Evolutionary conservation across 2,888 invertebrate genomes (phyloP).

Genomic region (Nineta flava): DNA sequence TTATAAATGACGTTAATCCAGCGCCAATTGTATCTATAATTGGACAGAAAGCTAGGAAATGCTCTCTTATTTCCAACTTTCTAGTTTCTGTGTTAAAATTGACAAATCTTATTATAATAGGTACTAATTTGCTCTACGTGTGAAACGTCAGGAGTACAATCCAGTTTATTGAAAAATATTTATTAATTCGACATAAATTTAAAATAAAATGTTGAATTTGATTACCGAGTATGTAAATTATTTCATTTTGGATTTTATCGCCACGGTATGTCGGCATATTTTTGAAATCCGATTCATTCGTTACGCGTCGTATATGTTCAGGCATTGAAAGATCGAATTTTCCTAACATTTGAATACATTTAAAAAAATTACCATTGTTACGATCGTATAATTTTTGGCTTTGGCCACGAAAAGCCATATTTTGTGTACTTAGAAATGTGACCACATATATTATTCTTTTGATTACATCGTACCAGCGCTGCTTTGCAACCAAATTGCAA

Average conservation of each 20-base stretch:
- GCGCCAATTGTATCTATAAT: slow-evolving; percentile 10
- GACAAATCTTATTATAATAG: not conserved
- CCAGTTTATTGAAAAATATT: slow-evolving; percentile 2
- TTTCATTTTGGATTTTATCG: slow-evolving; percentile 9
- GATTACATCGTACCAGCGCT: slow-evolving; percentile 11
- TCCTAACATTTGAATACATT: slow-evolving; percentile 11
- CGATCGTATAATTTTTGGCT: slow-evolving; percentile 9
- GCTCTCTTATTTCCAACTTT: not conserved
- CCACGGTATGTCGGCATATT: not conserved
- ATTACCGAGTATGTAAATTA: slow-evolving; percentile 12
- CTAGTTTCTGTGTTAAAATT: not conserved
- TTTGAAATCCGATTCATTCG: not conserved
- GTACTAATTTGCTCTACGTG: not conserved
- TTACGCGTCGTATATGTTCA: slow-evolving; percentile 10
- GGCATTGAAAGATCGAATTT: slow-evolving; percentile 13
- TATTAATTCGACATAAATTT: not conserved
- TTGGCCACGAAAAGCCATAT: slow-evolving; percentile 11
- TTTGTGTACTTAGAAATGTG: slow-evolving; percentile 11
- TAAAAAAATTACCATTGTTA: slow-evolving; percentile 13
- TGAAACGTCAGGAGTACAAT: not conserved
- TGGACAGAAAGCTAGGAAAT: slow-evolving; percentile 1
- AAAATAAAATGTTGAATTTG: slow-evolving; percentile 13
- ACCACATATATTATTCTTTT: slow-evolving; percentile 12
- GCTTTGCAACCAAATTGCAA: slow-evolving; percentile 11
- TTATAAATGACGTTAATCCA: slow-evolving; percentile 8